These are phyloP conservation scores for Sardinella longiceps DNA, from an alignment of 2,797 vertebrate species.

Conservation along the genomic window DNA sequence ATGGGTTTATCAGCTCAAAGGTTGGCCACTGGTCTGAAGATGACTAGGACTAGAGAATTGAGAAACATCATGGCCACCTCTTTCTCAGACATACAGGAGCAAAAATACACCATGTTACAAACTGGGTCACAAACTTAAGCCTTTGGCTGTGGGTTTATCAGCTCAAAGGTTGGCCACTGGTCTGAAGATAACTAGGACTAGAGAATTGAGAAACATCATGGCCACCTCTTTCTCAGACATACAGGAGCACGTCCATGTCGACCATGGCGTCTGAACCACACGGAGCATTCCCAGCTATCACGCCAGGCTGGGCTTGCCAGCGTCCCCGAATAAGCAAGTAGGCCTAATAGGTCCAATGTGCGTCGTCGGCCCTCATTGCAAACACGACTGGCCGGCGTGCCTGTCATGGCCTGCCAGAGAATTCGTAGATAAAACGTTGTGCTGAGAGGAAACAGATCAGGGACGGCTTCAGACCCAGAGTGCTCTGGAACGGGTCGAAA, in stretches of 20 bases:
- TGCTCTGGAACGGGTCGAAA: not conserved
- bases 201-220: not conserved
- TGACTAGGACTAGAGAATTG: too few species aligned
- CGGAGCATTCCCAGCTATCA: not conserved
- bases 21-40: not conserved
- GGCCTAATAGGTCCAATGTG: slow-evolving; percentile 1
- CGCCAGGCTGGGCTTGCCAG: not conserved
- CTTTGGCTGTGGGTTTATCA: not conserved
- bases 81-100: not conserved
- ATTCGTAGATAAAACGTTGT: slow-evolving; percentile 11
- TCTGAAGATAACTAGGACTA: too few species aligned
- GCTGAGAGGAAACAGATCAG: slow-evolving; percentile 14
- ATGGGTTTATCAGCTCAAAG: not conserved
- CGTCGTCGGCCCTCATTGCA: not conserved
- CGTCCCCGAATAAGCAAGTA: not conserved
- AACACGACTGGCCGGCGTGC: not conserved
- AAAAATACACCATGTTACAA: not conserved
- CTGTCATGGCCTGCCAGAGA: slow-evolving; percentile 14
- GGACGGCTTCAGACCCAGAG: not conserved
- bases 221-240: not conserved
- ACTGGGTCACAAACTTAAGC: too few species aligned
- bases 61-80: not conserved
- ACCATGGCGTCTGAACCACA: not conserved
- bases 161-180: not conserved
- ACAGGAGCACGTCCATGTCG: not conserved